These are phyloP conservation scores for Manis javanica DNA, from an alignment of 2,797 vertebrate species.

Conservation along the genomic window DNA sequence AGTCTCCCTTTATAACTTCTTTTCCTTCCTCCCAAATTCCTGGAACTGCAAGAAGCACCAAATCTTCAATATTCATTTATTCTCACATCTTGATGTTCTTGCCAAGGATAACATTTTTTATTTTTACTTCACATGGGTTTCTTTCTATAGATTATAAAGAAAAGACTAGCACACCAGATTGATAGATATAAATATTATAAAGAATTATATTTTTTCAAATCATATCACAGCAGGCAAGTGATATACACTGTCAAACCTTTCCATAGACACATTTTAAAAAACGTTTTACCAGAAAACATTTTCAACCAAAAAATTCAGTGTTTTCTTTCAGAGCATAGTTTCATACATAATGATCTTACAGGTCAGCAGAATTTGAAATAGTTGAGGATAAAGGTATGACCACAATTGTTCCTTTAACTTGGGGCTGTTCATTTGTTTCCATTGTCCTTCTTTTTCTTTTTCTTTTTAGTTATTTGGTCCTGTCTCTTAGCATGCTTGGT, in stretches of 20 bases:
- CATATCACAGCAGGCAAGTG: neutral
- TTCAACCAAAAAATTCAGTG: neutral
- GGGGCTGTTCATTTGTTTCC: neutral
- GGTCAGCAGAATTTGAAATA: neutral
- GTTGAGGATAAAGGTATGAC: neutral
- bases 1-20: neutral
- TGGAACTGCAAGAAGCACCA: neutral
- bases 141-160: neutral
- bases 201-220: neutral
- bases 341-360: neutral
- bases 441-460: neutral
- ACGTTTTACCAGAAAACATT: neutral
- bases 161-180: neutral
- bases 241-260: neutral
- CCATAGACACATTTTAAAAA: neutral
- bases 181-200: neutral
- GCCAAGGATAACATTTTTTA: neutral
- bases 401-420: neutral
- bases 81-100: neutral
- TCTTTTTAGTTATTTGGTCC: neutral
- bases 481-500: neutral
- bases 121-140: neutral
- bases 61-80: neutral
- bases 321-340: slow-evolving; percentile 8
- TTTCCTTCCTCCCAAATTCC: neutral